Conservation (phyloP, 2,113 vertebrate genomes). For the Callipepla californica region DNA sequence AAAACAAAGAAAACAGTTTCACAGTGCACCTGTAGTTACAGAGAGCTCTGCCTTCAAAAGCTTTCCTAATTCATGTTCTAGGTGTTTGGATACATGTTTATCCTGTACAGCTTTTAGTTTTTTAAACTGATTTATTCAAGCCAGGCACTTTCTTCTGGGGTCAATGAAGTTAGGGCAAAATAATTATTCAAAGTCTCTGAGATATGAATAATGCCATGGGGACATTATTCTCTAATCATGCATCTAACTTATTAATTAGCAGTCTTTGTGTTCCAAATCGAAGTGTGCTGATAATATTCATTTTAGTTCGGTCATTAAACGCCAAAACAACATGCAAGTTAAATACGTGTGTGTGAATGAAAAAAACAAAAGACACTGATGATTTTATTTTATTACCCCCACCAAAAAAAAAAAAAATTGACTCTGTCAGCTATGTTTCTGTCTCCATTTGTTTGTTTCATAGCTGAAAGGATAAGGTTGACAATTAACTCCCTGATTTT, state of each 20-base stretch:
- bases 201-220: not conserved
- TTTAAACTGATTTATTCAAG: not conserved
- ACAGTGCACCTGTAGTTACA: not conserved
- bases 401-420: not conserved
- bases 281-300: not conserved
- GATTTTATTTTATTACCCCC: rapidly evolving
- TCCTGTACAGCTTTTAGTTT: not conserved
- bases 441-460: not conserved
- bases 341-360: not conserved
- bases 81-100: not conserved
- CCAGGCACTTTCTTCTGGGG: not conserved
- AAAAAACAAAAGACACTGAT: not conserved
- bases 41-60: not conserved
- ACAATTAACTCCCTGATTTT: not conserved
- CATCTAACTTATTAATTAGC: not conserved
- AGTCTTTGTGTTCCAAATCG: not conserved
- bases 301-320: not conserved
- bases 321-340: not conserved
- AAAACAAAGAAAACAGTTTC: not conserved
- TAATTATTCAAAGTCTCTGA: not conserved
- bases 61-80: not conserved
- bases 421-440: not conserved
- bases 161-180: not conserved
- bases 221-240: not conserved
- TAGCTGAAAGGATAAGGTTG: not conserved